These are phyloP conservation scores for Peromyscus californicus DNA, from an alignment of 2,113 vertebrate genomes.

Conservation along the genomic window DNA sequence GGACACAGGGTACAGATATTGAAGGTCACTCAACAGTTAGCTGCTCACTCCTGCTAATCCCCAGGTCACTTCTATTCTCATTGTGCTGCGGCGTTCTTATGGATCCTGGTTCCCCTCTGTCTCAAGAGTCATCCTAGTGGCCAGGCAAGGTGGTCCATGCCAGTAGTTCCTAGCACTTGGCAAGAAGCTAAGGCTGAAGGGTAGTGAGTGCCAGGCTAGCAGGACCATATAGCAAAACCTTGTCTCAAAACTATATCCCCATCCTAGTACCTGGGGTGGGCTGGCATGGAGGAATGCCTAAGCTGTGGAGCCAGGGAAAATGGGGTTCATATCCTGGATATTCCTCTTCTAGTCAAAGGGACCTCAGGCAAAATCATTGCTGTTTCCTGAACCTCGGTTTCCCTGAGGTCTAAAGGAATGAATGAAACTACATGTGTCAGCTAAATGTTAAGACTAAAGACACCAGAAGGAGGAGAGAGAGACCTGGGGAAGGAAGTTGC, in stretches of 20 bases:
- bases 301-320: background rate
- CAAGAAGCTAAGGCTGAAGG: background rate
- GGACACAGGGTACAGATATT: background rate
- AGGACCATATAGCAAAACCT: background rate
- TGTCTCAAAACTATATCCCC: background rate
- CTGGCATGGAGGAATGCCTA: background rate
- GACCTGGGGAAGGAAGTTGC: background rate
- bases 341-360: background rate
- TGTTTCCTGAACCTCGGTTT: slow-evolving; percentile 5
- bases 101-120: background rate
- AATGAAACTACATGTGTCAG: background rate
- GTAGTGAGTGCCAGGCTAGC: background rate
- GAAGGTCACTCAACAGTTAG: background rate
- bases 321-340: background rate
- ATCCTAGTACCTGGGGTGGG: background rate
- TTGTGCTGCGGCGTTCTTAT: background rate
- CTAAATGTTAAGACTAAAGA: background rate
- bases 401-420: background rate
- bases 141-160: background rate
- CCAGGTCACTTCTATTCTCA: background rate
- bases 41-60: background rate
- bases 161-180: background rate
- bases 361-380: background rate
- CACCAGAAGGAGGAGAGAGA: background rate
- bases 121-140: background rate